Base-by-base conservation (phyloP, 2,797 vertebrate genomes). In the Remorina albescens region DNA sequence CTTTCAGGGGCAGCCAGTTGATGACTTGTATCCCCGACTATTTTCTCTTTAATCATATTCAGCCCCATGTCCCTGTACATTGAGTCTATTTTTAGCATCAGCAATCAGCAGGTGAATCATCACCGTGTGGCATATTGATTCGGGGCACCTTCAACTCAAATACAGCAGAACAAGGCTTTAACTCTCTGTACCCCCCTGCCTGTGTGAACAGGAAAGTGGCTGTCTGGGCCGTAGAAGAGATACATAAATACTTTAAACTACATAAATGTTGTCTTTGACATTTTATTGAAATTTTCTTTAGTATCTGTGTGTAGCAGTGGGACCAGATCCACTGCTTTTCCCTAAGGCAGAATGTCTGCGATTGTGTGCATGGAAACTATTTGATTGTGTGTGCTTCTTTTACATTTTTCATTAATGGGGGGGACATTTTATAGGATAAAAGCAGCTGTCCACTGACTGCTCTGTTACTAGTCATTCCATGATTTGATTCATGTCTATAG, bases 391-490 rank as follows among this genome's bases (percentile, higher is more conserved):
- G 63, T 59, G 39, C 77, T 36, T 60, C 25, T 72, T 19, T 82
- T 67, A 1, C 55, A 63, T 88, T 81, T 76, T 39, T 67, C 71
- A 41, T 83, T 61, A 53, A 34, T 80, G 44, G n/a, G n/a, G n/a
- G n/a, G n/a, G 71, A 84, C 61, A 62, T 81, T 86, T 78, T 80
- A 36, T 67, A 76, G 67, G 76, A 58, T 32, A 34, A 77, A 64
- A 68, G 58, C 80, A 55, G 76, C 64, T 51, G 44, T 70, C 41
- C 34, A 25, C 57, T 9, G 71, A 71, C 63, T 72, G 74, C 78
- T 74, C 36, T 80, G 76, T 71, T 68, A 70, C 62, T 72, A 80
- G 62, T 89, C 91, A 92, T 94, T 94, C 91, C 91, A 86, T 85
- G 53, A 47, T 85, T 90, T 86, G 16, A 67, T 91, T 88, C 85